Conservation (phyloP, 2,113 vertebrate species). For the Pimephales promelas region DNA sequence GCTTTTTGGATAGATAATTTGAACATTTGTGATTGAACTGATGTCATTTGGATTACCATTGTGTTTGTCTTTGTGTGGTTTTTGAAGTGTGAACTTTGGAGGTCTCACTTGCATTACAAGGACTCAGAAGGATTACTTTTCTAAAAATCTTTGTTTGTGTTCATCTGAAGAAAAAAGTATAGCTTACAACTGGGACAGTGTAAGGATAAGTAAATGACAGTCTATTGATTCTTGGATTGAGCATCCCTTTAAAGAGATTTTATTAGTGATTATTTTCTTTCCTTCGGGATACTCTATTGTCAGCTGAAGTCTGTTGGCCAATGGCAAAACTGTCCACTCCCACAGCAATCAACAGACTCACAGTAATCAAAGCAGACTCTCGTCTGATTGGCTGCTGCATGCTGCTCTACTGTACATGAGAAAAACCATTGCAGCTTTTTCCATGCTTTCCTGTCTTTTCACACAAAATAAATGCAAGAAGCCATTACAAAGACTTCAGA, state of each 20-base stretch:
- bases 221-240: neutral
- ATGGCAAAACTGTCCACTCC: neutral
- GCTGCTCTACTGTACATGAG: neutral
- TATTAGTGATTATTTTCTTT: neutral
- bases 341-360: conserved; percentile 8
- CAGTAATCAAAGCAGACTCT: neutral
- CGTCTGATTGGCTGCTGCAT: neutral
- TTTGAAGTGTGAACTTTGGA: neutral
- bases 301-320: neutral
- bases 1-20: no score
- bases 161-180: neutral
- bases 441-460: neutral
- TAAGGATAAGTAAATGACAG: neutral
- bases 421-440: neutral
- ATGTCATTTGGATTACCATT: no score
- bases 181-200: neutral
- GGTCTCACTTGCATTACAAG: neutral
- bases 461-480: neutral
- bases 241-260: neutral
- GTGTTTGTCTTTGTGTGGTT: neutral
- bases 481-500: neutral
- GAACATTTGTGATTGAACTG: no score
- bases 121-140: neutral
- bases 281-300: neutral
- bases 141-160: neutral